Evolutionary conservation across 2,113 vertebrate species (phyloP), one percentile per base, ranked within the genome.

Genomic region (Phalacrocorax carbo): DNA sequence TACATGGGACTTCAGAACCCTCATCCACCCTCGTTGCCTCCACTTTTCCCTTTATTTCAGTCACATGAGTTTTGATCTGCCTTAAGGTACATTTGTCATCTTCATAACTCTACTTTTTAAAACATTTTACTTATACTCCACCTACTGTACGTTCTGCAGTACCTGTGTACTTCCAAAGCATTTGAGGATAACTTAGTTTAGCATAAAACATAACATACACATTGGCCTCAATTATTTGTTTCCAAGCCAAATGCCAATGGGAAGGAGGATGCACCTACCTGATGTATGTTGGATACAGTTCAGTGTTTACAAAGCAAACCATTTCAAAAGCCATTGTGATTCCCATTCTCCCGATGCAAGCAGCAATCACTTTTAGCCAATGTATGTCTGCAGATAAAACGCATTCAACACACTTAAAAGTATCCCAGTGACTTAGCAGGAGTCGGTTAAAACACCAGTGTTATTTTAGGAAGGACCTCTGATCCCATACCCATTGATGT

Each of bases 241-340:
- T 86, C 77, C 32, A 72, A 54, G 6, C 13, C 49, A 13, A 87
- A 65, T 9, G 20, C 23, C n/a, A 27, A 0, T 0, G 3, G 46
- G 18, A 13, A 49, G 34, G 29, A 79, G 29, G 38, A 66, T 9
- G 13, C 7, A 88, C 96, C 52, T 94, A 99, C 99, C 99, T 98
- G 96, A 99, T 98, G 81, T 99, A 99, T 0, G 99, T 99, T 48
- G 99, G 99, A 90, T 99, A 99, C 66, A 99, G 96, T 60, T 99
- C 99, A 3, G 98, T 97, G 84, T 98, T 99, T 40, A 99, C 99
- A 91, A 99, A 99, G 79, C 99, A 99, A 60, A 99, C 99, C 98
- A 99, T 99, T 95, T 99, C 98, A 32, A 98, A 99, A 79, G 99
- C 96, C 97, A 99, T 97, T 2, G 99, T 99, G 96, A 99, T 99